Base-by-base conservation (phyloP, 2,888 invertebrate genomes). In the Quadroppia sp. region DNA sequence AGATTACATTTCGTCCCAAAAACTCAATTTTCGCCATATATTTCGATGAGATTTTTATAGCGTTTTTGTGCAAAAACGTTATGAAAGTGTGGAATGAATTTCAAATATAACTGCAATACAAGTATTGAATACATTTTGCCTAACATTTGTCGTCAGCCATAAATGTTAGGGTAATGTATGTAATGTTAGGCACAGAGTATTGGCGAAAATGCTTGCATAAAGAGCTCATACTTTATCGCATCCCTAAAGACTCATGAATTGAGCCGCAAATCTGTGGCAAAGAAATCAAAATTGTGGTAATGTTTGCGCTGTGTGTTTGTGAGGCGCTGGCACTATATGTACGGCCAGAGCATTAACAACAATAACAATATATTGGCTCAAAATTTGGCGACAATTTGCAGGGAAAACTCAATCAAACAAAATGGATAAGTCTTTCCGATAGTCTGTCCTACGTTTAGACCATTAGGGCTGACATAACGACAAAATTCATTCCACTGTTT, bases 201-300 rank as follows among this genome's bases (percentile, higher is more conserved):
- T 17, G 59, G 3, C 28, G n/a, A n/a, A 28, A 32, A 28, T 45
- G 42, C 40, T 45, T 69, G 69, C 69, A 69, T 69, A 69, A 69
- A 69, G 23, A 69, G 69, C 45, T 45, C 23, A 69, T 69, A 69
- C 42, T 69, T 69, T 69, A 69, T 69, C 69, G 36, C 69, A 69
- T 69, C 69, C 69, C 69, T 20, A 45, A 23, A 20, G 69, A 69
- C 69, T 69, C 69, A 40, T 69, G 45, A 45, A 69, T 69, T 42
- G 69, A 42, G 45, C 69, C 42, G 45, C 69, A 45, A 69, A 42
- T 69, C 42, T 69, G 69, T 45, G 69, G 69, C 69, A 69, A 69
- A 69, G 69, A 69, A 69, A 69, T 69, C 69, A 45, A 69, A 69
- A 69, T 42, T 69, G 25, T 45, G 69, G 69, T 69, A 42, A 69